Evolutionary conservation across 2,797 vertebrate species (phyloP), one percentile per base, ranked within the genome.

Genomic region (Leontopithecus rosalia): DNA sequence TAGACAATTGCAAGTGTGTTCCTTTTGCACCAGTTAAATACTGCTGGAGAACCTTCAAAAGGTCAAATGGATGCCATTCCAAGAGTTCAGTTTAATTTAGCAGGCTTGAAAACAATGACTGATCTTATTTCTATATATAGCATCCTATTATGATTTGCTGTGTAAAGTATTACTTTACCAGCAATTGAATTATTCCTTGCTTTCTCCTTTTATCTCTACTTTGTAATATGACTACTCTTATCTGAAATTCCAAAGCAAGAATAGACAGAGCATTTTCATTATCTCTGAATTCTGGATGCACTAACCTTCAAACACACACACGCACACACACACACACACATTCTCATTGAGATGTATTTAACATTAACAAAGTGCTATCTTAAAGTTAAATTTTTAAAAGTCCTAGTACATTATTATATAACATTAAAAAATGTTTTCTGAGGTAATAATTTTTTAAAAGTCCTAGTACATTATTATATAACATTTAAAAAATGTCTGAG

Each of bases 121-220:
- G 98, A 98, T 98, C 98, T 86, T 98, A 26, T 57, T 95, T 43
- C 98, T 99, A 99, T 99, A 98, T 99, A 98, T 99, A 99, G 98
- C 98, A 93, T 75, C 79, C 97, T 96, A 83, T 95, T 73, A 88
- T 97, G 97, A 97, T 96, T 91, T 96, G 93, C 93, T 88, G 55
- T 72, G 36, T 50, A 72, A 88, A 46, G 50, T 80, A 70, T 90
- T 97, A 94, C 93, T 83, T 93, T 95, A 83, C 33, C 30, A 84
- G 48, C 46, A 4, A 97, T 98, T 95, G 67, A 97, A 97, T 97
- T 85, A 97, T 73, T 61, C 81, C 41, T 81, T 95, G 58, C 70
- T 93, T 94, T 94, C 57, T 92, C 30, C 43, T 90, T 95, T 97
- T 97, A 98, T 96, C 94, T 97, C 94, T 67, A 83, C 89, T 97